A percentile compares a stretch with the other conserved stretches of the same genome.
Conservation (phyloP, 1,140 invertebrate genomes). For the Drosophila parvula region DNA sequence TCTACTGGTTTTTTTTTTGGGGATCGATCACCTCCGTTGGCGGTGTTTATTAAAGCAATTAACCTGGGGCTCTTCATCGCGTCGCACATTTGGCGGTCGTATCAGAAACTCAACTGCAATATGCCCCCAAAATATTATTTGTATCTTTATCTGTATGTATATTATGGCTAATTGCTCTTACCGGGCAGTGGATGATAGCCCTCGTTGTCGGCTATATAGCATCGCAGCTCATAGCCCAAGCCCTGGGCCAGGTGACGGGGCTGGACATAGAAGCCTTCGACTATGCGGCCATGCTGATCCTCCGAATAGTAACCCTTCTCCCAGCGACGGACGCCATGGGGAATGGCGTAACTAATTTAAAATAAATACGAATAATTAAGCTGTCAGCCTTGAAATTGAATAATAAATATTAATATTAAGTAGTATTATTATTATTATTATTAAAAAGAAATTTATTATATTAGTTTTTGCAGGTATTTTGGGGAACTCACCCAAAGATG, state of each 20-base stretch:
- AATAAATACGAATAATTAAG: neutral
- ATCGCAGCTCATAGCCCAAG: conserved; percentile 55
- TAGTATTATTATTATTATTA: too few species aligned
- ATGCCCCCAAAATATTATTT: neutral
- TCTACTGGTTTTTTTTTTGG: neutral
- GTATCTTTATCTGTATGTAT: neutral
- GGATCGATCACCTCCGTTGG: neutral
- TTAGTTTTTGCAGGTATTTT: too few species aligned
- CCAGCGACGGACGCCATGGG: conserved; percentile 68
- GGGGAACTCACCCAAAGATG: conserved; percentile 58
- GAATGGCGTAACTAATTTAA: conserved; percentile 54
- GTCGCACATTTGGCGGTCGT: conserved; percentile 49
- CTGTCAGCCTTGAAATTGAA: too few species aligned
- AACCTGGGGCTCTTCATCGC: conserved; percentile 52
- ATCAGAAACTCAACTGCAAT: conserved; percentile 61
- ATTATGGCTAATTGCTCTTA: neutral
- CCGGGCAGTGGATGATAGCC: conserved; percentile 63
- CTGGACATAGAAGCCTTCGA: conserved; percentile 67
- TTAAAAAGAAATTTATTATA: too few species aligned
- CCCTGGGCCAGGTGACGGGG: conserved; percentile 40
- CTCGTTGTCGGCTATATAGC: conserved; percentile 60
- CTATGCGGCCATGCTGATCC: conserved; percentile 48
- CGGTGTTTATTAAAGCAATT: conserved; percentile 37
- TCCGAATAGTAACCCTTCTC: conserved; percentile 52
- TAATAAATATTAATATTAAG: too few species aligned